These are phyloP conservation scores for Epinotia nisella DNA, from an alignment of 2,888 invertebrate species.

Conservation along the genomic window DNA sequence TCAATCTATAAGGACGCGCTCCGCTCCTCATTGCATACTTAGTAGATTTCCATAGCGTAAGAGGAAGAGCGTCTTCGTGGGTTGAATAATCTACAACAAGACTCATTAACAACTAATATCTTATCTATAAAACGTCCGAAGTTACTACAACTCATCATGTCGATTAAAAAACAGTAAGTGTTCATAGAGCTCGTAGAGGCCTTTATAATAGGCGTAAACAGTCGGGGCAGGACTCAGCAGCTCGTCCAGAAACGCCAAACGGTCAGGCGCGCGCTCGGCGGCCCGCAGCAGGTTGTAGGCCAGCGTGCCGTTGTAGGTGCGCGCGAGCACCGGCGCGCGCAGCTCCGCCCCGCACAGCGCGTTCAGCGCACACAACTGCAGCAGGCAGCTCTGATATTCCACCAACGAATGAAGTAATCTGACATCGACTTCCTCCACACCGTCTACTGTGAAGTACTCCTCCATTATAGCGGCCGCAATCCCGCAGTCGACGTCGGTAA, in stretches of 20 bases:
- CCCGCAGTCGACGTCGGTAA: constrained; percentile 46
- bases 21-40: no score
- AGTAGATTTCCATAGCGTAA: no score
- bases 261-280: neutral
- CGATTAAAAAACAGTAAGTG: constrained; percentile 7
- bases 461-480: constrained; percentile 43
- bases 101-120: no score
- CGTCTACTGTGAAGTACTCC: constrained; percentile 14
- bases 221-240: constrained; percentile 42
- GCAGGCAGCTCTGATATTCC: constrained; percentile 44
- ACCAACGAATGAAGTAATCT: constrained; percentile 30
- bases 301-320: constrained; percentile 45
- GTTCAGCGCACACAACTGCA: constrained; percentile 46
- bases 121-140: neutral
- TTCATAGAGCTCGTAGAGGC: constrained; percentile 19
- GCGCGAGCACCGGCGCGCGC: constrained; percentile 24
- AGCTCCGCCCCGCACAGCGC: constrained; percentile 42
- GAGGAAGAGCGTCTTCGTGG: no score
- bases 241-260: constrained; percentile 19
- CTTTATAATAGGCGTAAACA: constrained; percentile 32
- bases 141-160: neutral
- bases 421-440: neutral
- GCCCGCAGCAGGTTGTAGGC: constrained; percentile 38
- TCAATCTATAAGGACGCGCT: no score
- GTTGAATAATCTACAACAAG: no score